phyloP scores from a whole-genome alignment of 2,888 invertebrate genomes.

The Slavum lentiscoides region DNA sequence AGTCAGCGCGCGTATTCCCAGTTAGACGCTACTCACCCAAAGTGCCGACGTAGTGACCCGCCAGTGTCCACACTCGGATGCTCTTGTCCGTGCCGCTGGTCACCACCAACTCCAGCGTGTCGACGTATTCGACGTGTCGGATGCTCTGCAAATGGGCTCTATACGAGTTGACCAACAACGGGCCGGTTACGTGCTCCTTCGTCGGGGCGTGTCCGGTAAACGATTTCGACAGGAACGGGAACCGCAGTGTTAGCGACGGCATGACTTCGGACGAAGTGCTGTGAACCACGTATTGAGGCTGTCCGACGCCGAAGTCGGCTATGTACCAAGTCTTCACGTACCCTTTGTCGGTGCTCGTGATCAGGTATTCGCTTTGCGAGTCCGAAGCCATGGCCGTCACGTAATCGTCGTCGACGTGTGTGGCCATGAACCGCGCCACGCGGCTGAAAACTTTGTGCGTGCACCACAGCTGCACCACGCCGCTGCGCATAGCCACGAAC shows the following conservation, averaged over 20 bases:
- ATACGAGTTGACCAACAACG: constrained; percentile 30
- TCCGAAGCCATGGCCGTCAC: constrained; percentile 74
- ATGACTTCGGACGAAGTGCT: neutral
- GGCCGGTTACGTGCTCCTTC: neutral
- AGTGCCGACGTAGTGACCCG: constrained; percentile 64
- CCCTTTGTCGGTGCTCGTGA: constrained; percentile 72
- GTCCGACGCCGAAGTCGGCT: constrained; percentile 65
- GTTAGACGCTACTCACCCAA: constrained; percentile 78
- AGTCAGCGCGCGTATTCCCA: too few species aligned
- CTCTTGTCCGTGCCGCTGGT: constrained; percentile 74
- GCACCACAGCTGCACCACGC: constrained; percentile 79
- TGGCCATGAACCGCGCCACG: constrained; percentile 60
- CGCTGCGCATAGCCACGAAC: constrained; percentile 74
- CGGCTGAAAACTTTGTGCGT: constrained; percentile 61
- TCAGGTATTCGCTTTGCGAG: constrained; percentile 70
- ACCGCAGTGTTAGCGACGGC: neutral
- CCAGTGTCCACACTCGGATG: constrained; percentile 74
- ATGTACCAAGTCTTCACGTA: constrained; percentile 82
- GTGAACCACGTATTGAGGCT: too few species aligned
- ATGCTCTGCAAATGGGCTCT: neutral
- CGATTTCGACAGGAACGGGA: constrained; percentile 16
- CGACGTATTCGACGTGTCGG: constrained; percentile 37
- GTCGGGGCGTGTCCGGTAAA: neutral
- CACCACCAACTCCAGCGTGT: constrained; percentile 31
- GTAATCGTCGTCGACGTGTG: constrained; percentile 62